Percentiles rank a stretch among this genome's conserved stretches.
Evolutionary conservation across 2,113 vertebrate genomes (phyloP).

Genomic region (Daubentonia madagascariensis): DNA sequence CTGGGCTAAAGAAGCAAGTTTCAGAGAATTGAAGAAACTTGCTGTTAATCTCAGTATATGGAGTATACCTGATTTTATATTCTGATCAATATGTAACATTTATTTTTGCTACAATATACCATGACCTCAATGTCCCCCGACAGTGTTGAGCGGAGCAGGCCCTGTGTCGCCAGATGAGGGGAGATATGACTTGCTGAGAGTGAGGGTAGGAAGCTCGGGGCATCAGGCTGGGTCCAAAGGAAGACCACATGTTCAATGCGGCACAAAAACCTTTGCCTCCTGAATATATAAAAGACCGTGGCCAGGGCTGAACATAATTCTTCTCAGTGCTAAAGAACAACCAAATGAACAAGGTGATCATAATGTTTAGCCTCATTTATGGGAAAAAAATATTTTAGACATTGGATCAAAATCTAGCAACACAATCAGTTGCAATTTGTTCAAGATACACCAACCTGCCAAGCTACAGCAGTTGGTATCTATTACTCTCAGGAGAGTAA

Average conservation of each 20-base stretch:
- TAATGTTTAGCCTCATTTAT: not conserved
- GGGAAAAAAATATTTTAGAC: not conserved
- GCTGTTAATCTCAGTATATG: not conserved
- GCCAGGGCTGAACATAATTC: not conserved
- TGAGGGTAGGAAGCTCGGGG: not conserved
- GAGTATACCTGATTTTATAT: not conserved
- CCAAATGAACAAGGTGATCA: not conserved
- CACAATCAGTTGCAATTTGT: not conserved
- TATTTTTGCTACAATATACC: not conserved
- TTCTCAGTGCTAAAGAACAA: not conserved
- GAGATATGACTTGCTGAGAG: not conserved
- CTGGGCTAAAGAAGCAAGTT: not conserved
- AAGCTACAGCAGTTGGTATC: not conserved
- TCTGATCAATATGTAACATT: not conserved
- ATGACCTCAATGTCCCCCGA: not conserved
- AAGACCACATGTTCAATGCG: not conserved
- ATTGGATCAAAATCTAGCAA: slow-evolving; percentile 19
- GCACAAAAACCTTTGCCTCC: not conserved
- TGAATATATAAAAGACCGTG: not conserved
- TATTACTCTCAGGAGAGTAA: not conserved
- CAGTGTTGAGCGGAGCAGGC: not conserved
- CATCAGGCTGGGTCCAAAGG: not conserved
- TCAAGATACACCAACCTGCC: not conserved
- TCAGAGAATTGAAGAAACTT: not conserved
- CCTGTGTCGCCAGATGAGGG: accelerated